Evolutionary conservation across 2,113 vertebrate species (phyloP), one percentile per base, ranked within the genome.

Genomic region (Ellobius talpinus): DNA sequence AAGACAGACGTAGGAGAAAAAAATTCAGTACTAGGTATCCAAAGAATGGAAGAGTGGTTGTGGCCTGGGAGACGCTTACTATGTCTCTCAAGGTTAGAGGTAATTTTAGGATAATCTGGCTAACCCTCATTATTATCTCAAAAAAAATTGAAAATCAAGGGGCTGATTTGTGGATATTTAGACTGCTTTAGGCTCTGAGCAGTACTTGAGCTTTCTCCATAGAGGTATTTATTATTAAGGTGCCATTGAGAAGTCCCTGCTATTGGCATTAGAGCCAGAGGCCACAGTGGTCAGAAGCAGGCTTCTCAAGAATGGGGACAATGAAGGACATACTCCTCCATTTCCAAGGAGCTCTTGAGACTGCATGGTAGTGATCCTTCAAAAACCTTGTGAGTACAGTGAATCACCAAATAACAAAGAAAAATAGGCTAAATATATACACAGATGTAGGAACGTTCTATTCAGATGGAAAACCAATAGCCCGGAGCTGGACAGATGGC

Each of bases 161-260:
- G 39, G 1, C n/a, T 84, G 21, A 23, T 4, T 6, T 7, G 26
- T 21, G 24, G 16, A 0, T 16, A 23, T 76, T 33, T 13, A 19
- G 5, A 8, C 31, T 7, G 1, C 42, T 5, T n/a, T 55, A 68
- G 74, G 6, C 65, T 68, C 68, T 33, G 17, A 29, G 16, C 21
- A 36, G 58, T 26, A 1, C 1, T 23, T 33, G 12, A 58, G n/a
- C 26, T 0, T 31, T 63, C 0, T 58, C 33, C 26, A 11, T 26
- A 17, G 29, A 23, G 31, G 9, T 11, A 14, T 36, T 33, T 14
- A 36, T 47, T n/a, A 19, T 23, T 10, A 31, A 66, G 36, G 52
- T 45, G 0, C 26, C 26, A 6, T 24, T 66, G 21, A 55, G 68
- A 42, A 78, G 50, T 36, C n/a, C 11, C 7, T 42, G 0, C 50